These are phyloP conservation scores for Deilephila porcellus DNA, from an alignment of 2,888 invertebrate species.

Conservation along the genomic window DNA sequence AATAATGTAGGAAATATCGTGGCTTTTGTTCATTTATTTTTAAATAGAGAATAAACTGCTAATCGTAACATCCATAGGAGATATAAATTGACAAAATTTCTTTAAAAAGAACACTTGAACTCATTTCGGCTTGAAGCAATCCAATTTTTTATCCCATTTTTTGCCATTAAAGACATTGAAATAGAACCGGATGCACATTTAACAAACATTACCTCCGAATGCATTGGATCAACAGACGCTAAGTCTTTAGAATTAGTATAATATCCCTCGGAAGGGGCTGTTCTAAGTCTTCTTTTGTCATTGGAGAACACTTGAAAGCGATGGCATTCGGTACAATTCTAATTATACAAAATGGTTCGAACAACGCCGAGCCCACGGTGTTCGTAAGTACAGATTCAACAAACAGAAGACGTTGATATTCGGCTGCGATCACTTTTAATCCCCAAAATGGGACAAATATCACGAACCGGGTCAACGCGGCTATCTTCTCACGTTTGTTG, in stretches of 20 bases:
- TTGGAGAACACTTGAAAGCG: conserved; percentile 71
- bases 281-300: conserved; percentile 75
- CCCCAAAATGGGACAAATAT: conserved; percentile 80
- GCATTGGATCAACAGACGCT: conserved; percentile 65
- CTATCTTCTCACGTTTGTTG: conserved; percentile 84
- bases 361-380: conserved; percentile 66
- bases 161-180: conserved; percentile 57
- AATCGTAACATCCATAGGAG: not conserved
- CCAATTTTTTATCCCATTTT: conserved; percentile 48
- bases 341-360: conserved; percentile 73
- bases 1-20: not conserved
- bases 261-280: conserved; percentile 63
- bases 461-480: conserved; percentile 82
- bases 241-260: conserved; percentile 66
- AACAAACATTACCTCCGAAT: conserved; percentile 65
- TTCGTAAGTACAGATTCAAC: conserved; percentile 75
- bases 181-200: conserved; percentile 72
- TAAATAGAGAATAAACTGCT: not conserved
- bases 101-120: not conserved
- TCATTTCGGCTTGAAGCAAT: not conserved
- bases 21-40: not conserved
- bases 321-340: conserved; percentile 71
- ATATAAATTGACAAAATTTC: not conserved
- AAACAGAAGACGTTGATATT: conserved; percentile 72
- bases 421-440: conserved; percentile 78